Conservation (phyloP, 1,140 invertebrate species). For the Leucophenga varia region DNA sequence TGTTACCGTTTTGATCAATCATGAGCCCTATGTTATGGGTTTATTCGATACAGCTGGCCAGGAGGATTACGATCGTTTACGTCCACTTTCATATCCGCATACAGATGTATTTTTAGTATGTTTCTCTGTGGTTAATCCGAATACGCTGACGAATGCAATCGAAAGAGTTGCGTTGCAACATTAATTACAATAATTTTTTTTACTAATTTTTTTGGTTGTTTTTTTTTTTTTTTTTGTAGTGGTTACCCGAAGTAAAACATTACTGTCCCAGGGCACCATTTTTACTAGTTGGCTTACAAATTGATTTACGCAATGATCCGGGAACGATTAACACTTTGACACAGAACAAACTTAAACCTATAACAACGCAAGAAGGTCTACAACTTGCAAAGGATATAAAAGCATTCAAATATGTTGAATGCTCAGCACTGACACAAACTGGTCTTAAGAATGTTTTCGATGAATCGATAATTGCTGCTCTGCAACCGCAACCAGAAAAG, state of each 20-base stretch:
- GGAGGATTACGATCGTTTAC: too few relatives aligned
- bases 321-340: constrained; percentile 94
- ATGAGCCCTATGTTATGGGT: constrained; percentile 95
- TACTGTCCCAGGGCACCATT: constrained; percentile 98
- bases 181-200: background rate
- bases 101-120: constrained; percentile 98
- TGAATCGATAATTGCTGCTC: constrained; percentile 95
- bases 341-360: constrained; percentile 99
- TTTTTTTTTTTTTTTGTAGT: constrained; percentile 63
- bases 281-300: constrained; percentile 94
- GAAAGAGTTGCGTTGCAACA: constrained; percentile 78
- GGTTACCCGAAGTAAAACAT: constrained; percentile 98
- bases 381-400: constrained; percentile 96
- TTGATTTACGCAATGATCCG: constrained; percentile 94
- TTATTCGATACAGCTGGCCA: constrained; percentile 96
- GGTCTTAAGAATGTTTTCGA: constrained; percentile 99
- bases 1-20: constrained; percentile 96
- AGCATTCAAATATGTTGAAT: constrained; percentile 99
- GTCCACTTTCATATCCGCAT: constrained; percentile 98
- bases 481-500: constrained; percentile 94
- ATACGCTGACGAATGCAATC: constrained; percentile 98
- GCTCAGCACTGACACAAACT: constrained; percentile 96
- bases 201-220: background rate
- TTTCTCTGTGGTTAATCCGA: constrained; percentile 96
- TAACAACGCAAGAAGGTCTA: constrained; percentile 90